Conservation (phyloP, 2,888 invertebrate genomes). For the Plemyria rubiginata region DNA sequence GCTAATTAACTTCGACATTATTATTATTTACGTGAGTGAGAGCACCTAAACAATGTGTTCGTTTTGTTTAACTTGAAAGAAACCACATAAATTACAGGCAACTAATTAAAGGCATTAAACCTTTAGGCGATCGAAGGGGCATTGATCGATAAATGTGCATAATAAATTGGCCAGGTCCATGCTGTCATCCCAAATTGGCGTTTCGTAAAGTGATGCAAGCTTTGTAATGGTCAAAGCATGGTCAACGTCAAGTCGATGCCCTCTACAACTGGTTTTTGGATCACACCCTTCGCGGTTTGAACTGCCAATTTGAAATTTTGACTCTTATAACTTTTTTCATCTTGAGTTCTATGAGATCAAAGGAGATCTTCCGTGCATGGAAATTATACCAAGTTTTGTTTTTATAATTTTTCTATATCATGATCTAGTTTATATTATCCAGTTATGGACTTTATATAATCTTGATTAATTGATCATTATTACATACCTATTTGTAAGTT, state of each 20-base stretch:
- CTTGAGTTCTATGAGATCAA: not conserved
- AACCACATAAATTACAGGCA: slow-evolving; percentile 35
- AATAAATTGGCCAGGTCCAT: slow-evolving; percentile 59
- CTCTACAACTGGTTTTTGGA: slow-evolving; percentile 64
- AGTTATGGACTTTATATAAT: too few relatives aligned
- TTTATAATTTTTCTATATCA: too few relatives aligned
- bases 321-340: slow-evolving; percentile 36
- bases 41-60: not conserved
- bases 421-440: too few relatives aligned
- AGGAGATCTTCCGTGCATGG: not conserved
- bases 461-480: too few relatives aligned
- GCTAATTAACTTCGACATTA: slow-evolving; percentile 29
- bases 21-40: slow-evolving; percentile 21
- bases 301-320: slow-evolving; percentile 37
- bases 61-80: slow-evolving; percentile 8
- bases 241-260: slow-evolving; percentile 71
- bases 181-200: slow-evolving; percentile 54
- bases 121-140: slow-evolving; percentile 45
- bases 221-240: slow-evolving; percentile 68
- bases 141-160: slow-evolving; percentile 59
- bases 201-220: slow-evolving; percentile 68
- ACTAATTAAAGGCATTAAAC: slow-evolving; percentile 55
- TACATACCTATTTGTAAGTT: too few relatives aligned
- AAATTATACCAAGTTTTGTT: too few relatives aligned
- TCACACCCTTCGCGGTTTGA: slow-evolving; percentile 48